A percentile compares a stretch with the other conserved stretches of the same genome.
Conservation (phyloP, 2,888 invertebrate species). For the Mythimna vitellina region DNA sequence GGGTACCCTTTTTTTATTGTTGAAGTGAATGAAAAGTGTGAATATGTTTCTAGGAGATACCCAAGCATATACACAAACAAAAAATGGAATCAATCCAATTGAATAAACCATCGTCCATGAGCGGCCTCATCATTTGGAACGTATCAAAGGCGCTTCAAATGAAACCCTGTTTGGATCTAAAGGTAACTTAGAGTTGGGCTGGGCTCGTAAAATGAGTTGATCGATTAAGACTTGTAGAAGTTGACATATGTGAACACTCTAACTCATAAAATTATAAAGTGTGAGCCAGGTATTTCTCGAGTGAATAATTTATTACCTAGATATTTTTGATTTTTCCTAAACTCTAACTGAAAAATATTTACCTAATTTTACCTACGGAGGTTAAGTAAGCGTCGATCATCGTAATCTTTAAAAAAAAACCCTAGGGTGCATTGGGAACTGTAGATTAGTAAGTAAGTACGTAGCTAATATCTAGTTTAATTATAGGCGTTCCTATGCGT, state of each 20-base stretch:
- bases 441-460: no score
- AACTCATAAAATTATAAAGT: not conserved
- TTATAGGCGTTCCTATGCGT: no score
- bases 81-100: not conserved
- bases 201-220: not conserved
- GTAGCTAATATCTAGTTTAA: no score
- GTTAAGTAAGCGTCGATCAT: no score
- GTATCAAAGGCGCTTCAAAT: conserved; percentile 80
- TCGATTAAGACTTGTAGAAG: no score
- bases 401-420: not conserved
- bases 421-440: no score
- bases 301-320: not conserved
- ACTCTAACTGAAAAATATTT: not conserved
- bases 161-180: conserved; percentile 77
- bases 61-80: not conserved
- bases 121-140: conserved; percentile 82
- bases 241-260: not conserved
- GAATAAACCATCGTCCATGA: conserved; percentile 72
- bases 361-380: no score
- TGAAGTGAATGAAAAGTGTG: not conserved
- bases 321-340: not conserved
- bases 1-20: not conserved
- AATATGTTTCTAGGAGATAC: conserved; percentile 26
- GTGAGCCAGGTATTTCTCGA: not conserved
- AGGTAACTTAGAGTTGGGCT: conserved; percentile 69